Evolutionary conservation across 2,797 vertebrate species (phyloP), one percentile per base, ranked within the genome.

Genomic region (Fratercula arctica): DNA sequence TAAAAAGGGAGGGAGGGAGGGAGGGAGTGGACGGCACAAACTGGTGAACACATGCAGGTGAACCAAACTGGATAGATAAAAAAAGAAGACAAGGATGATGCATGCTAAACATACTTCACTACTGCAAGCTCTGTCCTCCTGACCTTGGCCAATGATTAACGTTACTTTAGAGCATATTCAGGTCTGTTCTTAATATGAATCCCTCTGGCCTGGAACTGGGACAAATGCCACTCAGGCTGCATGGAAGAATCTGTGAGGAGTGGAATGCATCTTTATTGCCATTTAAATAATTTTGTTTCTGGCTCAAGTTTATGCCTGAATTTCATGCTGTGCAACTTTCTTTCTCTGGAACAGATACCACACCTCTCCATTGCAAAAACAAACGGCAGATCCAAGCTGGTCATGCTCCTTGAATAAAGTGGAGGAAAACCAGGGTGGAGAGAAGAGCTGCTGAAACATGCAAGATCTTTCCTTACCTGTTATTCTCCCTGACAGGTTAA

Each of bases 101-200:
- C 63, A 80, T 33, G 39, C 25, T 90, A 64, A 91, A 77, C 64
- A n/a, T 19, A 83, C 53, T 77, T 64, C 89, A 81, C 41, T 45
- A 37, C 75, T 51, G 39, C 80, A 84, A 70, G 67, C 78, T 94
- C 75, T 87, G 81, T 96, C 85, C 90, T 89, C 60, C 63, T 90
- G 96, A 94, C 96, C 97, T 97, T 95, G 96, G 76, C 51, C 69
- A 76, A 74, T 85, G 93, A 96, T 93, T 90, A 87, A 95, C 92
- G 84, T 43, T 72, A 37, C 56, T 87, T 83, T 24, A 66, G 59
- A 93, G 81, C 57, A 84, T 63, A 56, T 41, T 77, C 24, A 19
- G n/a, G 67, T 87, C 82, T 85, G 67, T 43, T 93, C 48, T 93
- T 94, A 82, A 76, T 46, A 64, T 5, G 37, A 93, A 67, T 95